phyloP scores from a whole-genome alignment of 2,113 vertebrate genomes.

The Bolborhynchus lineola region DNA sequence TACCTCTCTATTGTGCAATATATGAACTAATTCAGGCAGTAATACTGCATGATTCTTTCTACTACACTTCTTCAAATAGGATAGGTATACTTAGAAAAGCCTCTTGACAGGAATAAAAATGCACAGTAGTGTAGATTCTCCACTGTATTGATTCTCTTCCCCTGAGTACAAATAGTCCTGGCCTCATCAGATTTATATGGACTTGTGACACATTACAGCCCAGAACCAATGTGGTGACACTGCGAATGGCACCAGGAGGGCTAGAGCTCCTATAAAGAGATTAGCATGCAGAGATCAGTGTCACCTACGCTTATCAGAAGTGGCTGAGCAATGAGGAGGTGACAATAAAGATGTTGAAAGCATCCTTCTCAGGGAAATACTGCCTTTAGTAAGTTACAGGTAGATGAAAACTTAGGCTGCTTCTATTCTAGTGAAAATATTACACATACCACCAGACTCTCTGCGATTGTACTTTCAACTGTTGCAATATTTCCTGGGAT shows the following conservation, averaged over 20 bases:
- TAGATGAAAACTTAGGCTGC: background rate
- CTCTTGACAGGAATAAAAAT: background rate
- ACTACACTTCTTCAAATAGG: background rate
- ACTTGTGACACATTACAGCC: background rate
- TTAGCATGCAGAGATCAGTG: background rate
- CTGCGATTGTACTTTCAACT: background rate
- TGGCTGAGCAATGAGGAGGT: background rate
- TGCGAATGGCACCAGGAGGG: background rate
- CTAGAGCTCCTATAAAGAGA: background rate
- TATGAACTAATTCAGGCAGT: background rate
- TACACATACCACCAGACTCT: background rate
- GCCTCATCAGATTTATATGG: background rate
- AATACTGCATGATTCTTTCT: background rate
- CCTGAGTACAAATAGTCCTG: background rate
- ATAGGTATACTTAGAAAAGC: background rate
- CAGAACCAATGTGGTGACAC: background rate
- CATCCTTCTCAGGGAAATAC: background rate
- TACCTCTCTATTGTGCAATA: background rate
- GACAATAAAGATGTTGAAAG: background rate
- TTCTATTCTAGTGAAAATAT: background rate
- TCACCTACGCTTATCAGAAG: background rate
- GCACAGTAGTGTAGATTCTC: background rate
- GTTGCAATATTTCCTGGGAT: background rate
- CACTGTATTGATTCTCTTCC: background rate
- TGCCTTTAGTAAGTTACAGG: background rate